Base-by-base conservation (phyloP, 2,113 vertebrate species). In the Edolisoma coerulescens region DNA sequence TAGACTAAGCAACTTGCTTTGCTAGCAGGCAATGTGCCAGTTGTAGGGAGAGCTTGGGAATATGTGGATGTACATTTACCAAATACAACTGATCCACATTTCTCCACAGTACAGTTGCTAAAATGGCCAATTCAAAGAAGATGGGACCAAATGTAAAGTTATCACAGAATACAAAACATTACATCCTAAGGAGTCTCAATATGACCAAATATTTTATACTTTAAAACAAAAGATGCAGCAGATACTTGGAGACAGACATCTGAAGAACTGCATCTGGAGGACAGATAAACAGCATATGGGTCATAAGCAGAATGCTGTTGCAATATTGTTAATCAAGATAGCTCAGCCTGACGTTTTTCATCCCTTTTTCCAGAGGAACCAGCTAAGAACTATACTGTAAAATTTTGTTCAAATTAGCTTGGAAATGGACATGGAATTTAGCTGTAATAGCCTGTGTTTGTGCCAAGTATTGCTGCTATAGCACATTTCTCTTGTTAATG, bases 401-500 rank as follows among this genome's bases (percentile, higher is more conserved):
- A 84, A 80, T 76, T 80, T 53, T 50, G 23, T 83, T 93, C 89
- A 92, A 64, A 95, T 84, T 20, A 90, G 60, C 57, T 37, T 11
- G 89, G 89, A 53, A 91, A 81, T 41, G 80, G 92, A 80, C 28
- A 56, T 5, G 7, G 70, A 92, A 93, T 97, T 86, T 68, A 95
- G 47, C 81, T 77, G 77, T 92, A 95, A 96, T 74, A 63, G 93
- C 77, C 93, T 73, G 16, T 85, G 76, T 71, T 93, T 85, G 75
- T 94, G 86, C 91, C 89, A 93, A 90, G 82, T 59, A 93, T 86
- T 96, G 91, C 61, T 67, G 85, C 81, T 63, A n/a, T 10, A 71
- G 88, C 77, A 87, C 73, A 82, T 82, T 95, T 63, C 86, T 96
- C 94, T 95, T 71, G 91, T 86, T 97, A 94, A 96, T 50, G 65